Evolutionary conservation across 2,888 invertebrate genomes (phyloP), one percentile per base, ranked within the genome.

Genomic region (Pseudococcus jackbeardsleyi): DNA sequence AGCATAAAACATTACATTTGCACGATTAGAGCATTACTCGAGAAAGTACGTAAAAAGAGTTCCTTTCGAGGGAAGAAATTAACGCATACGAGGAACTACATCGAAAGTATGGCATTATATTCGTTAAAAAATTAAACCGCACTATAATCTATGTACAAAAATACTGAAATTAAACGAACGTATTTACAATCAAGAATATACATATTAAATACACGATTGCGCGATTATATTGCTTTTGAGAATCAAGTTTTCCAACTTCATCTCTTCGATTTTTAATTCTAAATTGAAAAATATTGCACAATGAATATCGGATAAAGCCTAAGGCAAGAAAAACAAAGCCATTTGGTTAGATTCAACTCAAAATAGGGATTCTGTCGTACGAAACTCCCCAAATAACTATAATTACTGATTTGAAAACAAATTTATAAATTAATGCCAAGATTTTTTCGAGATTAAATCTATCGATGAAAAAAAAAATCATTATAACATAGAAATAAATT

Each of bases 71-170:
- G 33, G n/a, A 68, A 87, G 22, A 68, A 86, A 87, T 26, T 48
- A 79, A 72, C 48, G 54, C 59, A 22, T 79, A 54, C 46, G 50
- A 88, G 88, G 88, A 88, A 88, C 88, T 88, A 88, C 88, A 77
- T 88, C 82, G 88, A 88, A 88, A 88, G 88, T 88, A 88, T 88
- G 54, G 79, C 50, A 82, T 64, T 64, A 64, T 64, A 64, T 82
- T 82, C 72, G 72, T 72, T 42, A 82, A 82, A 82, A 33, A 77
- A 72, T 72, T 72, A 72, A 72, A 33, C 33, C 72, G 72, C 17
- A 15, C 72, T 72, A 72, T 12, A 72, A 33, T 68, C 15, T 72
- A 72, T 72, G 17, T 72, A 72, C 72, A 72, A 72, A 82, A 82
- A 82, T 82, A 82, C 79, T 82, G 79, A 82, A 82, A 77, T 77